These are phyloP conservation scores for Hartigia nigra DNA, from an alignment of 2,888 invertebrate genomes.

Conservation along the genomic window DNA sequence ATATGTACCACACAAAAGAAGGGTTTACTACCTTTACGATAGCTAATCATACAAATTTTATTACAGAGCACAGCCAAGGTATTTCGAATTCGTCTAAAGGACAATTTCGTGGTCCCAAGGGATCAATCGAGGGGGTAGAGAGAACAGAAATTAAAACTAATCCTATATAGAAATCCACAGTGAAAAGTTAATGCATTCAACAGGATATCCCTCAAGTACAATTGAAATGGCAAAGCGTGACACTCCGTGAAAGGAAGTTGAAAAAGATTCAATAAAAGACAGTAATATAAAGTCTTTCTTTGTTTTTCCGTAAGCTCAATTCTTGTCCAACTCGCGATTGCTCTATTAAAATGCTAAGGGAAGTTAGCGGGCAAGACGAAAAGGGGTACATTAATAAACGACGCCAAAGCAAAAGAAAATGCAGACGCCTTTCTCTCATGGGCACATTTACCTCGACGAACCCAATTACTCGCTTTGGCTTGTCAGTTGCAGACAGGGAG, in stretches of 20 bases:
- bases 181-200: not conserved
- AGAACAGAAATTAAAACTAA: not conserved
- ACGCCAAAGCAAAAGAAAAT: not conserved
- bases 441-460: not conserved
- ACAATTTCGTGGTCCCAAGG: not conserved
- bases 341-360: slow-evolving; percentile 2
- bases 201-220: not conserved
- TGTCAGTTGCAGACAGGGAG: slow-evolving; percentile 3
- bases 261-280: not conserved
- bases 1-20: not conserved
- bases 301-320: not conserved
- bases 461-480: not conserved
- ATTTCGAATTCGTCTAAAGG: not conserved
- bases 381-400: not conserved
- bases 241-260: not conserved
- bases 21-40: not conserved
- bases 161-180: not conserved
- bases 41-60: not conserved
- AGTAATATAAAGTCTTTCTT: not conserved
- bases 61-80: not conserved
- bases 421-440: not conserved
- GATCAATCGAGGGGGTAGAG: not conserved
- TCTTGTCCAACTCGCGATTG: not conserved
- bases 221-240: not conserved
- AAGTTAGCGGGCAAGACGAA: not conserved